Evolutionary conservation across 1,140 invertebrate genomes (phyloP), one percentile per base, ranked within the genome.

Genomic region (Lepidostoma basale): DNA sequence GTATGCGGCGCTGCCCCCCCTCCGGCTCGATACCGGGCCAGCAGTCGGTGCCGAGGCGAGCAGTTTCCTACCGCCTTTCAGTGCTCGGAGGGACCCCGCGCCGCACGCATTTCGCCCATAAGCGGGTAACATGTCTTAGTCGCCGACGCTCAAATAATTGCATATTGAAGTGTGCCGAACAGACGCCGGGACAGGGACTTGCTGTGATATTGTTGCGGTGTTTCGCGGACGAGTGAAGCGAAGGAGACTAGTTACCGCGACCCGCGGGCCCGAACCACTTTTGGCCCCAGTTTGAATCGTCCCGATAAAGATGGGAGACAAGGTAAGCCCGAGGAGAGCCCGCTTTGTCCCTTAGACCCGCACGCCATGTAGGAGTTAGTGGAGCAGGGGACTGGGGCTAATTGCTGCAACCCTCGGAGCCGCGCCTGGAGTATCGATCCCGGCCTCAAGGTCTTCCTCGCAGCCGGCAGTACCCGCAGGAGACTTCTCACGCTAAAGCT

Each of bases 211-310:
- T 76, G 77, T 79, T 79, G 75, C 80, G 77, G 81, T 74, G 77
- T 69, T 80, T 79, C 72, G 73, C 75, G 77, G 75, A 77, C 33
- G 22, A 26, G 56, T 76, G 78, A 77, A 76, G 78, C 76, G 25
- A 42, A 22, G n/a, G 1, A 6, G 8, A 8, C 22, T 39, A 42
- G 56, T 25, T 16, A 8, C 39, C 56, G 22, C 33, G 20, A 60
- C 77, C 45, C 45, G 76, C 77, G 77, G 78, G 81, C 77, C 81
- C 81, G 74, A 81, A 80, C 81, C 80, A 80, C 75, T 76, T 75
- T 75, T 75, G 76, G 76, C 75, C 77, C 75, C 75, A 77, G 20
- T 60, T 60, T 26, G 56, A 60, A 22, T 77, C 78, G 75, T 77
- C 76, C 77, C 77, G 75, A 62, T 30, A 33, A 64, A 66, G 28